Evolutionary conservation across 2,888 invertebrate species (phyloP).

Genomic region (Stratiomys singularior): DNA sequence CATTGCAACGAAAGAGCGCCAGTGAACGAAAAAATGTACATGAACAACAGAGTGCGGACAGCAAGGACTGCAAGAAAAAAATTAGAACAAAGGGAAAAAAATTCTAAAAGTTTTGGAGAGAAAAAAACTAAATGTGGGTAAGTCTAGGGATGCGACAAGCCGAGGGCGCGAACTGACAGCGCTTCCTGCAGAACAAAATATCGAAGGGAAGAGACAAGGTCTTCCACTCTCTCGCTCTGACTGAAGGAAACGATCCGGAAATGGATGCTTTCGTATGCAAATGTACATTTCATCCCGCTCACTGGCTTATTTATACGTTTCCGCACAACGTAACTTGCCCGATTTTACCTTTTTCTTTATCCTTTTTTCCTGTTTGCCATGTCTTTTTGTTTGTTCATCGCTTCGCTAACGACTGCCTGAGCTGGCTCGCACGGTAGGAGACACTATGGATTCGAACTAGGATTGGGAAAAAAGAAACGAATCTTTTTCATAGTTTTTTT

Average conservation of each 20-base stretch:
- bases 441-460: background rate
- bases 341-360: background rate
- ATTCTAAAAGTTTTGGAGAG: background rate
- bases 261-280: conserved; percentile 49
- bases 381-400: background rate
- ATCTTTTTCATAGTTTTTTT: conserved; percentile 25
- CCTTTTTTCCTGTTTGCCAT: background rate
- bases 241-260: conserved; percentile 41
- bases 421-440: too few species aligned
- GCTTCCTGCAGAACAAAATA: background rate
- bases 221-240: too few species aligned
- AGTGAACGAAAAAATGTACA: background rate
- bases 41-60: background rate
- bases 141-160: background rate
- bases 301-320: conserved; percentile 44
- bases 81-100: background rate
- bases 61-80: too few species aligned
- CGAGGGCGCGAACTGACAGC: background rate
- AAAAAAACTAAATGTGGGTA: too few species aligned
- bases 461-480: background rate
- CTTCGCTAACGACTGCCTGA: too few species aligned
- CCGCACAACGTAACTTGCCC: background rate
- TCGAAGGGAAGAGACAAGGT: background rate
- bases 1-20: too few species aligned
- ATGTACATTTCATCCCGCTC: conserved; percentile 48